Evolutionary conservation across 2,888 invertebrate species (phyloP), one percentile per base, ranked within the genome.

Genomic region (Amitus sp.): DNA sequence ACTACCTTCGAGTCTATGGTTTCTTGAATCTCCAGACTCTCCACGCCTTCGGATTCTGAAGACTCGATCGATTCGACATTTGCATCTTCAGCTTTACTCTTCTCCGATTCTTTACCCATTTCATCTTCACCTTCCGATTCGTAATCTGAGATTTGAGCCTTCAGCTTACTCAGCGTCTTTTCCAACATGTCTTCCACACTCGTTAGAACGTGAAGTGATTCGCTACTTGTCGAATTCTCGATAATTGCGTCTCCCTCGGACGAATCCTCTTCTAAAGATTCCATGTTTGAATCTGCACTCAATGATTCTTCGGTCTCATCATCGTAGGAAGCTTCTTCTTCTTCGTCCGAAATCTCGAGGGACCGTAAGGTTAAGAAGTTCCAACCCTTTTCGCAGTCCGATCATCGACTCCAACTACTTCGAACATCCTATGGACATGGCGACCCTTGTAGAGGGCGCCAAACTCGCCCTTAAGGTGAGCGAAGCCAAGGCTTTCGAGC

Each of bases 391-490:
- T 69, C 90, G 93, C 47, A 90, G 91, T 74, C 97, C 98, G 0
- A 78, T 91, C 20, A 94, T 98, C 79, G 89, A 98, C 80, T 94
- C 98, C 1, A 95, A 96, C 76, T 98, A 98, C 79, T 92, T 96
- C 70, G 89, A 90, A 61, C 89, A 95, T 79, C 90, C 91, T 0
- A 78, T 86, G 55, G 95, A 92, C 78, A 90, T 93, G 0, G 87
- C 89, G 51, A 89, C 89, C 0, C 83, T 95, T n/a, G 91, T 95
- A 0, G 95, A 95, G 81, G 94, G 93, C 1, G 90, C 90, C 1
- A 92, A 91, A 75, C 89, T 92, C 54, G 92, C 92, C 0, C 70
- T 92, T 23, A 82, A 86, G 71, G 88, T 94, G 2, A 89, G 90
- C 55, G 88, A 92, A 69, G 89, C 92, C 0, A 86, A 88, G 55